These are phyloP conservation scores for Drosophila gaucha DNA, from an alignment of 2,888 invertebrate species.

Conservation along the genomic window DNA sequence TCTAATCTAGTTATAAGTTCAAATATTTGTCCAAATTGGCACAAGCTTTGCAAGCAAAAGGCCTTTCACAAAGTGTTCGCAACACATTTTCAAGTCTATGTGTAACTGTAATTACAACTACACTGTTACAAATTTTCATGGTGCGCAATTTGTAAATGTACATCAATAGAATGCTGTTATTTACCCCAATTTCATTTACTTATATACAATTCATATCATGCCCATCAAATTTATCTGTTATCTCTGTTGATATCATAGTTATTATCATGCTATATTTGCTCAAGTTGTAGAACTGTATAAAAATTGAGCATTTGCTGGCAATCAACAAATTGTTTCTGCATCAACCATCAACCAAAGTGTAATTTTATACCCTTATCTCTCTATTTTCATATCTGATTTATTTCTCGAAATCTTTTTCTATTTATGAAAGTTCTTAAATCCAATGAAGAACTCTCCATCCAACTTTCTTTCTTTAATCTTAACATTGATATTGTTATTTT, in stretches of 20 bases:
- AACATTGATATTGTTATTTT: background rate
- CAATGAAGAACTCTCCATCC: background rate
- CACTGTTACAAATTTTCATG: conserved; percentile 5
- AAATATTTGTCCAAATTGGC: conserved; percentile 37
- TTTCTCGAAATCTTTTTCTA: background rate
- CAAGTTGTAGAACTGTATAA: background rate
- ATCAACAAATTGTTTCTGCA: background rate
- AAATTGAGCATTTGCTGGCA: no score
- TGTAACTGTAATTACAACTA: no score
- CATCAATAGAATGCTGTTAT: no score
- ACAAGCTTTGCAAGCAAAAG: conserved; percentile 14
- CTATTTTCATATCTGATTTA: background rate
- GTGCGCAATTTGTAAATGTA: background rate
- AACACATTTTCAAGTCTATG: conserved; percentile 12
- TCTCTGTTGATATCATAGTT: background rate
- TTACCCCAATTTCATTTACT: conserved; percentile 1
- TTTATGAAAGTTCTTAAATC: background rate
- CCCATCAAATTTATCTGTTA: background rate
- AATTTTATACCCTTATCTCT: no score
- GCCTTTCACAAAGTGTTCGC: conserved; percentile 44
- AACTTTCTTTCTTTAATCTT: background rate
- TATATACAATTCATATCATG: background rate
- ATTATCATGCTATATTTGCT: background rate
- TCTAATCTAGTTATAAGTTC: conserved; percentile 33
- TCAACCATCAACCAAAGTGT: background rate